Evolutionary conservation across 1,140 invertebrate genomes (phyloP).

Genomic region (Mercenaria mercenaria): DNA sequence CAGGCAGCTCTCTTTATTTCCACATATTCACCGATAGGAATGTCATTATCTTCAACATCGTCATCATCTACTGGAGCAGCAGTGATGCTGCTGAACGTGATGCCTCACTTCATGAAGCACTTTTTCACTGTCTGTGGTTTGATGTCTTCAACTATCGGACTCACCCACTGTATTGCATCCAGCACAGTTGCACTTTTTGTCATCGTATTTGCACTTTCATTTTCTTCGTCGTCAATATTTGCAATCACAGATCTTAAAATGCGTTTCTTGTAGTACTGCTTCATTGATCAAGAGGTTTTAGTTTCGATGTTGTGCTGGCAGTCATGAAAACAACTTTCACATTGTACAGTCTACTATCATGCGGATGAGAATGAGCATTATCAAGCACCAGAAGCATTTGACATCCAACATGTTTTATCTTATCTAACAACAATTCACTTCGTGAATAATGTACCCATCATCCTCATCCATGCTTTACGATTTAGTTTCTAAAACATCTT

Average conservation of each 20-base stretch:
- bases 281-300: background rate
- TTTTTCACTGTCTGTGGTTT: background rate
- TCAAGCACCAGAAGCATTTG: no score
- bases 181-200: background rate
- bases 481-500: no score
- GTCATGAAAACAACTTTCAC: no score
- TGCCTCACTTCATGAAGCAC: background rate
- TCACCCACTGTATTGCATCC: background rate
- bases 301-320: background rate
- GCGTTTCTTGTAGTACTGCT: background rate
- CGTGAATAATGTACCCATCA: no score
- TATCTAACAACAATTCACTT: no score
- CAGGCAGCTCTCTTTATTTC: background rate
- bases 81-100: background rate
- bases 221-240: background rate
- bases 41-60: background rate
- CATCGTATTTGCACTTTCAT: background rate
- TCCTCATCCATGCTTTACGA: no score
- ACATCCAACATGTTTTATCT: no score
- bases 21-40: background rate
- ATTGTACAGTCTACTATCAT: no score
- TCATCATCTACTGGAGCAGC: background rate
- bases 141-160: background rate
- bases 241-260: background rate
- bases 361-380: no score